Evolutionary conservation across 2,888 invertebrate species (phyloP).

Genomic region (Cremastobaeus sp.): DNA sequence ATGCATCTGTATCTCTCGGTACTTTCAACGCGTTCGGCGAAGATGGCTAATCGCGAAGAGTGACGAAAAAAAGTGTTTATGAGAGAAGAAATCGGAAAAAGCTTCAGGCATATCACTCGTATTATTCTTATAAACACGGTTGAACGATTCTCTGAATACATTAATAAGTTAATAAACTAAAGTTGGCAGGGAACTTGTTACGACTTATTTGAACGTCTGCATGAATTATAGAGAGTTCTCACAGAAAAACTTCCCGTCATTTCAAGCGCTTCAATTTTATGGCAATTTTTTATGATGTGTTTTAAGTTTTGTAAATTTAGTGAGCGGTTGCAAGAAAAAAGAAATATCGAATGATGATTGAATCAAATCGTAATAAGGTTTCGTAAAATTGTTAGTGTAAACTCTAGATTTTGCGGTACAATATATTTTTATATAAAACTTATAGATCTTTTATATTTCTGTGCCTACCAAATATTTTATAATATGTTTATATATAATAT

Average conservation of each 20-base stretch:
- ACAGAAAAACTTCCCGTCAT: constrained; percentile 2
- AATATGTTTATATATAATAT: no score
- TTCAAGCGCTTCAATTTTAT: no score
- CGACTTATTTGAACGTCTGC: constrained; percentile 1
- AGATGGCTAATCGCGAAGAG: background rate
- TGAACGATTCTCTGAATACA: constrained; percentile 9
- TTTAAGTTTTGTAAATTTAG: background rate
- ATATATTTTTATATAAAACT: no score
- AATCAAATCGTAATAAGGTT: no score
- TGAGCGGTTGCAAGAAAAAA: no score
- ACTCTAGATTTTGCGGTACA: no score
- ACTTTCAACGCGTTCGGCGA: constrained; percentile 12
- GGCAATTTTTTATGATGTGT: no score
- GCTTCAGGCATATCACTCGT: constrained; percentile 1
- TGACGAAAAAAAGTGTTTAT: constrained; percentile 28
- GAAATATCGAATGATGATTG: no score
- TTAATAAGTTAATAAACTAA: constrained; percentile 19
- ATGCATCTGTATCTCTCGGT: constrained; percentile 51
- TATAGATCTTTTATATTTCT: no score
- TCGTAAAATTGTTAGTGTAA: no score
- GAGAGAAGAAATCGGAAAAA: constrained; percentile 18
- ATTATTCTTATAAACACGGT: constrained; percentile 24
- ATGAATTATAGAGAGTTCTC: background rate
- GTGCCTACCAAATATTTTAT: no score
- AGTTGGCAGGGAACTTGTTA: constrained; percentile 3